A percentile compares a stretch with the other conserved stretches of the same genome.
These are phyloP conservation scores for Drosophila tropicalis DNA, from an alignment of 1,140 invertebrate species.

Conservation along the genomic window DNA sequence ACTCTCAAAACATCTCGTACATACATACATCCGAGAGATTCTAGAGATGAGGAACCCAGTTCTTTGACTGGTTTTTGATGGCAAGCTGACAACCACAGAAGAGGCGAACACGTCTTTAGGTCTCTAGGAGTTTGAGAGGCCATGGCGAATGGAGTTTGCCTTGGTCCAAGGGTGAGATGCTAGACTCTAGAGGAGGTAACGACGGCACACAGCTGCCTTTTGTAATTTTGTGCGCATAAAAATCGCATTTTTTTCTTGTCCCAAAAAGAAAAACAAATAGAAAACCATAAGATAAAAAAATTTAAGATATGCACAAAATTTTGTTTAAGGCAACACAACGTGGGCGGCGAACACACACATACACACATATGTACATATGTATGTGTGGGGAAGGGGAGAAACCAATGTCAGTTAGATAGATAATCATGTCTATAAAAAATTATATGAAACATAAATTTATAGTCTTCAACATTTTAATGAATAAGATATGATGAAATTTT, in stretches of 20 bases:
- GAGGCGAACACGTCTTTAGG: constrained; percentile 48
- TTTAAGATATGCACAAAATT: constrained; percentile 6
- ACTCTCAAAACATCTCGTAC: background rate
- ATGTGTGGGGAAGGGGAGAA: background rate
- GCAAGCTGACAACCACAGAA: constrained; percentile 61
- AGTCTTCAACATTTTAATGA: background rate
- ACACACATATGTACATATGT: background rate
- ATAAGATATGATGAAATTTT: constrained; percentile 8
- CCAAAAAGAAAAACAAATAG: constrained; percentile 35
- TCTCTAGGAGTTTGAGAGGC: constrained; percentile 9
- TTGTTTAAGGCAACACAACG: constrained; percentile 1
- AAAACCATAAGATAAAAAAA: constrained; percentile 54
- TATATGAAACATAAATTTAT: constrained; percentile 6
- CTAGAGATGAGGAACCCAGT: constrained; percentile 1
- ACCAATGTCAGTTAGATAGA: constrained; percentile 12
- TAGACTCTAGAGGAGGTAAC: background rate
- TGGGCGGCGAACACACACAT: background rate
- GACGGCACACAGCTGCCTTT: constrained; percentile 42
- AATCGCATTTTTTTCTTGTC: constrained; percentile 58
- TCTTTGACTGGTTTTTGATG: constrained; percentile 37
- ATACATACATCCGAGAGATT: background rate
- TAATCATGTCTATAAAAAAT: constrained; percentile 9
- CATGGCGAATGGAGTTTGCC: constrained; percentile 13
- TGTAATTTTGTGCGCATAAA: constrained; percentile 72
- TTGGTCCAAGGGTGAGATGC: background rate